Evolutionary conservation across 92 coral and sea anemone species (phyloP).

Genomic region (Chrysogorgia sp.): DNA sequence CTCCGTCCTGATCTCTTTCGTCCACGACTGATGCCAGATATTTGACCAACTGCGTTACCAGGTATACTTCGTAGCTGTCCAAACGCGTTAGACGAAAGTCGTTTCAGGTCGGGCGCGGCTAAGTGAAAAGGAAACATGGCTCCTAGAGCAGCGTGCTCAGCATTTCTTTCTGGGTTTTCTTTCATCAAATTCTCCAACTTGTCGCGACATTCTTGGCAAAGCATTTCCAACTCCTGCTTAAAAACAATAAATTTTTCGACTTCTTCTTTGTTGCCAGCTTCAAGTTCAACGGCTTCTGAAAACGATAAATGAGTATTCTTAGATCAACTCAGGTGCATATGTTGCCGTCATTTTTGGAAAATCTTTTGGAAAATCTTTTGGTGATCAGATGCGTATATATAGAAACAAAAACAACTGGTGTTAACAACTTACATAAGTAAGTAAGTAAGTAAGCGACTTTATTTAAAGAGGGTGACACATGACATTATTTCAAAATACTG

Average conservation of each 20-base stretch:
- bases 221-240: neutral
- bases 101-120: neutral
- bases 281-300: neutral
- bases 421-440: too few relatives aligned
- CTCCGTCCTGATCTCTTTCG: neutral
- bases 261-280: neutral
- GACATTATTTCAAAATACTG: too few relatives aligned
- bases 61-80: conserved; percentile 1
- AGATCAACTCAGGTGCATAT: too few relatives aligned
- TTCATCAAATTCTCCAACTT: neutral
- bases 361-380: too few relatives aligned
- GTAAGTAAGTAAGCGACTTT: too few relatives aligned
- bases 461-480: too few relatives aligned
- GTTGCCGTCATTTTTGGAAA: too few relatives aligned
- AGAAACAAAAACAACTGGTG: too few relatives aligned
- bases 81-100: neutral
- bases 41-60: neutral
- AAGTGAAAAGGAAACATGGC: neutral
- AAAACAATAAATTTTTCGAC: neutral
- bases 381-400: too few relatives aligned
- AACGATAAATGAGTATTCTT: too few relatives aligned
- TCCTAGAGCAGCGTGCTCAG: neutral
- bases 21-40: neutral
- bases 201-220: neutral
- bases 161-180: neutral